Percentiles rank a stretch among this genome's conserved stretches.
These are phyloP conservation scores for Enteromius fasciolatus DNA, from an alignment of 2,797 vertebrate genomes.

Conservation along the genomic window DNA sequence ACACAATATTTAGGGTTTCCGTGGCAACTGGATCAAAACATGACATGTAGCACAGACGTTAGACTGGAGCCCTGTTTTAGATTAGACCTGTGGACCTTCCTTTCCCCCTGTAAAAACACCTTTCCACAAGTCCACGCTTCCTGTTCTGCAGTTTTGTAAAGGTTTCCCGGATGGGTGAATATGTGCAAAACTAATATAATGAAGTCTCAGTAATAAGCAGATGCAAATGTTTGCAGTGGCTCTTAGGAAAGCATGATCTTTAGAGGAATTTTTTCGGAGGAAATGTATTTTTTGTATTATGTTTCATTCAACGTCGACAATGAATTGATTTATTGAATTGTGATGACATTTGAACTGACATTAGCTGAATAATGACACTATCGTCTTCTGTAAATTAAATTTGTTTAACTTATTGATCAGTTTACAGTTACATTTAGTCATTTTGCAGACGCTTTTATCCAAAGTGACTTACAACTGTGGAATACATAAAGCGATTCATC, in stretches of 20 bases:
- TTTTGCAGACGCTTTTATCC: too few species aligned
- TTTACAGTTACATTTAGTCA: too few species aligned
- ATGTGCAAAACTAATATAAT: constrained; percentile 19
- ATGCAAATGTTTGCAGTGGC: neutral
- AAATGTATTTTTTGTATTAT: neutral
- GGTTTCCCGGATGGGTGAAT: constrained; percentile 55
- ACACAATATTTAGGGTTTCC: constrained; percentile 41
- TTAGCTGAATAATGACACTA: neutral
- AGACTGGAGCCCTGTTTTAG: constrained; percentile 36
- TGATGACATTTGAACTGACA: neutral
- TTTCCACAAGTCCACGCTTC: constrained; percentile 67
- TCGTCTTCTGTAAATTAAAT: neutral
- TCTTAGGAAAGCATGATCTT: neutral
- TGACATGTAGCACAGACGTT: constrained; percentile 31
- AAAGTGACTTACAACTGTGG: too few species aligned
- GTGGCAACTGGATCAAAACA: constrained; percentile 21
- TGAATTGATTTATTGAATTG: neutral
- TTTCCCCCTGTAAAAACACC: constrained; percentile 69
- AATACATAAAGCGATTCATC: too few species aligned
- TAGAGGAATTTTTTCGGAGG: neutral
- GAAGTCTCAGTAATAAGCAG: constrained; percentile 2
- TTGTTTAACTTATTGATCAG: neutral
- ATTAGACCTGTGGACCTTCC: constrained; percentile 66
- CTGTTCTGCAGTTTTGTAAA: constrained; percentile 50
- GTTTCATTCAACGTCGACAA: neutral